A percentile compares a stretch with the other conserved stretches of the same genome.
Conservation (phyloP, 2,113 vertebrate species). For the Motacilla tschutschensis region DNA sequence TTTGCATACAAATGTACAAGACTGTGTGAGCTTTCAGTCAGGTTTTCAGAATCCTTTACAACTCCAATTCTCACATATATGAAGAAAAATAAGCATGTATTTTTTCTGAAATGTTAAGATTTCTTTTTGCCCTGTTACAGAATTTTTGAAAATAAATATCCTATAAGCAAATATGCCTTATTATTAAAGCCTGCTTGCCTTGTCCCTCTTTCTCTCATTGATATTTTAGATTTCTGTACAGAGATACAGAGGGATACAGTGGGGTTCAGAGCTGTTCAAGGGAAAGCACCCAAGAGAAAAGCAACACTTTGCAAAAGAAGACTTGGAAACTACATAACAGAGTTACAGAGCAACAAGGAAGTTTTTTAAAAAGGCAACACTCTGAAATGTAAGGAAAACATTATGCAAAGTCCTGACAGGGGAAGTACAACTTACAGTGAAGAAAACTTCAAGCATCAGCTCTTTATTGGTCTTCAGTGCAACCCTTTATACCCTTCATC, state of each 20-base stretch:
- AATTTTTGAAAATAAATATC: background rate
- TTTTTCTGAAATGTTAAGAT: background rate
- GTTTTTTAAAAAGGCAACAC: background rate
- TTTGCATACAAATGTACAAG: background rate
- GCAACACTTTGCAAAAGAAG: background rate
- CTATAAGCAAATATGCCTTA: background rate
- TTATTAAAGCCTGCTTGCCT: background rate
- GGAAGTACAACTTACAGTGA: background rate
- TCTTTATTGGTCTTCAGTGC: background rate
- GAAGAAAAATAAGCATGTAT: background rate
- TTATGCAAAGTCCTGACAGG: background rate
- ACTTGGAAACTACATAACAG: background rate
- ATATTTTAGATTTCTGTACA: background rate
- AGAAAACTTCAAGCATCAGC: background rate
- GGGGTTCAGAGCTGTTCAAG: background rate
- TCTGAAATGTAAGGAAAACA: background rate
- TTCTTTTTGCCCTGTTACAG: background rate
- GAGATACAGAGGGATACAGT: background rate
- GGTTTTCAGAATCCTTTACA: background rate
- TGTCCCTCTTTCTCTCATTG: background rate
- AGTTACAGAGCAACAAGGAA: background rate
- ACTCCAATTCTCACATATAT: background rate
- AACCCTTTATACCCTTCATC: background rate
- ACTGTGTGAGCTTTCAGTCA: background rate
- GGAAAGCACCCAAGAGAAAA: background rate